Evolutionary conservation across 2,113 vertebrate species (phyloP), one percentile per base, ranked within the genome.

Genomic region (Leptobrachium ailaonicum): DNA sequence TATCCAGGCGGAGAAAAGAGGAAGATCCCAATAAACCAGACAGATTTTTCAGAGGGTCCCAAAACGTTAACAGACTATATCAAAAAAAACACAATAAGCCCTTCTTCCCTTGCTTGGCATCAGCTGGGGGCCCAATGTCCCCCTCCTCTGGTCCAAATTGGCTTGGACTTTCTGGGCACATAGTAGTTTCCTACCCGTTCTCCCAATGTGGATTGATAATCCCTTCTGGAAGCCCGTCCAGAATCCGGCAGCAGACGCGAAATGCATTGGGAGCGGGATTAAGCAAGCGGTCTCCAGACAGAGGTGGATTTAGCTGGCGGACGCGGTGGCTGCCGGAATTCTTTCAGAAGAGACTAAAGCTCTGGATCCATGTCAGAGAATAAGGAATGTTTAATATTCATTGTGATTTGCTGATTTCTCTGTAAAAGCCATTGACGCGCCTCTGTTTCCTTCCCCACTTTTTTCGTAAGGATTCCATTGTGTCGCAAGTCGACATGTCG

Each of bases 291-390:
- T 63, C 54, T 71, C 67, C 67, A 78, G 76, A 71, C 76, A 60
- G 67, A 62, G 67, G 53, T 78, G 66, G 54, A 78, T 71, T 78
- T 70, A 58, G 76, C 54, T 47, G 66, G 67, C 76, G 71, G 67
- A 71, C 76, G 47, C 62, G 67, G 71, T 71, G 62, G 10, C 54
- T 68, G 67, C 66, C 54, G 0, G 47, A 50, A 50, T 50, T 5
- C 8, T 5, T 50, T 5, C 8, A 50, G 4, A 50, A 5, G 47
- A 50, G 47, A 50, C 1, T 50, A 50, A 50, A 50, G 47, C 4
- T 4, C 47, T 50, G 47, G 47, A 50, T 50, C 4, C 8, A n/a
- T 11, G 69, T 11, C 10, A 53, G 11, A 50, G 14, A 14, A 32
- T 12, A 47, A 3, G 43, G 62, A 53, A 53, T 41, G 62, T 53